phyloP scores from a whole-genome alignment of 1,140 invertebrate species.

The Drusus annulatus region DNA sequence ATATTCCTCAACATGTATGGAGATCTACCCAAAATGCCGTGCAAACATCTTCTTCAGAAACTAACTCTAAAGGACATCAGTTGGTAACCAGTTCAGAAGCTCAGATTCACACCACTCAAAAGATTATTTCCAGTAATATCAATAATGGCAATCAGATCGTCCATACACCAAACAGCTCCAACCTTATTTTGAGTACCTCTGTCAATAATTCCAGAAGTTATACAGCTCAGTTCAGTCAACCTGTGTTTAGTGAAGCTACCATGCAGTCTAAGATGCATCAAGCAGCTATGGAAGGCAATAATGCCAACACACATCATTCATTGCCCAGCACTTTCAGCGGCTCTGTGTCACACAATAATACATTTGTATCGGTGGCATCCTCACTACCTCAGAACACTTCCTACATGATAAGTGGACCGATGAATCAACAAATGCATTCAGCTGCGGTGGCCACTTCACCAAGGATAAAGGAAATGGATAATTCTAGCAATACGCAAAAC shows the following conservation, averaged over 20 bases:
- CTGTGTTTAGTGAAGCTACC: conserved; percentile 48
- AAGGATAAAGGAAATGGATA: conserved; percentile 31
- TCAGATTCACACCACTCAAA: conserved; percentile 47
- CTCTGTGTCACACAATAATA: conserved; percentile 46
- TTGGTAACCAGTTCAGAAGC: conserved; percentile 46
- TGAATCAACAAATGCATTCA: conserved; percentile 48
- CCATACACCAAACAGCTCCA: conserved; percentile 41
- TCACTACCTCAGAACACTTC: conserved; percentile 40
- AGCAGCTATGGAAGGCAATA: conserved; percentile 19
- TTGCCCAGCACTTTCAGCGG: conserved; percentile 17
- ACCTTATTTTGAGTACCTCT: conserved; percentile 44
- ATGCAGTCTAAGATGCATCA: conserved; percentile 45
- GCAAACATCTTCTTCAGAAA: conserved; percentile 46
- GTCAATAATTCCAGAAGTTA: conserved; percentile 53
- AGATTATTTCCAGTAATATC: conserved; percentile 46
- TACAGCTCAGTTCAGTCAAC: conserved; percentile 49
- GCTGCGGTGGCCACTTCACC: background rate
- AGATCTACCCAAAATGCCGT: conserved; percentile 49
- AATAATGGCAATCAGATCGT: conserved; percentile 39
- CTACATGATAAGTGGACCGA: conserved; percentile 46
- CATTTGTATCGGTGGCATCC: conserved; percentile 43
- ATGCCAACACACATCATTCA: conserved; percentile 40
- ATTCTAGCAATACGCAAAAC: conserved; percentile 13
- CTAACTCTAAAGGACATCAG: conserved; percentile 45
- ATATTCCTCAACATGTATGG: conserved; percentile 48